Evolutionary conservation across 1,140 invertebrate genomes (phyloP).

Genomic region (Caerostris darwini): DNA sequence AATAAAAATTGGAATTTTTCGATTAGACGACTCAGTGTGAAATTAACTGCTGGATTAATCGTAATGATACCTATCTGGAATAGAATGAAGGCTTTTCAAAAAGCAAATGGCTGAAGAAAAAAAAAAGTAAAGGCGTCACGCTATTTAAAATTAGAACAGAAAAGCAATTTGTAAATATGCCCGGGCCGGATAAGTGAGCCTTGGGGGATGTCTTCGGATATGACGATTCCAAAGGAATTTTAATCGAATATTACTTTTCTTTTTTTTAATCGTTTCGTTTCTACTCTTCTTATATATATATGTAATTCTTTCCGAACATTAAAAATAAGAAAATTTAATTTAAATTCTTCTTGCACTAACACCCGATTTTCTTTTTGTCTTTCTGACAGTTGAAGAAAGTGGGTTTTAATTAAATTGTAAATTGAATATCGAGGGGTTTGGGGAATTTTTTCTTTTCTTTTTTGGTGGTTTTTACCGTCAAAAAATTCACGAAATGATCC

Average conservation of each 20-base stretch:
- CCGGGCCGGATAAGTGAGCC: constrained; percentile 13
- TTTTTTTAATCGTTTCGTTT: constrained; percentile 4
- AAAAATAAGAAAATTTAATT: constrained; percentile 37
- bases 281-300: not conserved
- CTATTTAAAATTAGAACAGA: constrained; percentile 36
- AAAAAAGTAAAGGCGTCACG: too few species aligned
- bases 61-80: constrained; percentile 48
- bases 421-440: constrained; percentile 18
- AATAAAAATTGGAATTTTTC: constrained; percentile 50
- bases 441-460: not conserved
- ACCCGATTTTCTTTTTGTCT: constrained; percentile 16
- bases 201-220: not conserved
- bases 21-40: constrained; percentile 32
- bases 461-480: not conserved
- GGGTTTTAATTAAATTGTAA: constrained; percentile 40
- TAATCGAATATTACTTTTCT: constrained; percentile 20
- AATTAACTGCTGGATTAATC: constrained; percentile 12
- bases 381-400: constrained; percentile 25
- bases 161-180: constrained; percentile 60
- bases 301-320: not conserved
- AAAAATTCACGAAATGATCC: not conserved
- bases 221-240: constrained; percentile 34
- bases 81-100: not conserved
- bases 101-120: not conserved
- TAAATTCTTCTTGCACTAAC: constrained; percentile 36